Evolutionary conservation across 2,113 vertebrate species (phyloP).

Genomic region (Lampris megalopsis): DNA sequence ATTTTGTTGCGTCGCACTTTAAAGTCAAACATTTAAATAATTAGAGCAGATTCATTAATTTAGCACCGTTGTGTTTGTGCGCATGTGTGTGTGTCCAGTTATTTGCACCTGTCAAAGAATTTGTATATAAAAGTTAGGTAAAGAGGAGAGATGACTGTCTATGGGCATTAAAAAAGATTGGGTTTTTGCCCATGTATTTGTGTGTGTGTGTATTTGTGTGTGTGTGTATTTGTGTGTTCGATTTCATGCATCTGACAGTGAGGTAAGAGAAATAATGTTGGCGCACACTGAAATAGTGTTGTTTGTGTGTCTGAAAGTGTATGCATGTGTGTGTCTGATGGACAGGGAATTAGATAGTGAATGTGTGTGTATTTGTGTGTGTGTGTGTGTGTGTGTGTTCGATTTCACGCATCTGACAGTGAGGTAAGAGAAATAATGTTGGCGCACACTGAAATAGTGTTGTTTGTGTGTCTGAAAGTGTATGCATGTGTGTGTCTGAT

Average conservation of each 20-base stretch:
- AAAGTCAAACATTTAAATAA: no score
- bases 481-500: not conserved
- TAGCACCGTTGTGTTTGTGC: not conserved
- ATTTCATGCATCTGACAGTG: not conserved
- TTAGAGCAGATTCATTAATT: no score
- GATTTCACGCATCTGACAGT: not conserved
- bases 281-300: not conserved
- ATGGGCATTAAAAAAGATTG: not conserved
- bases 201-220: not conserved
- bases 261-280: not conserved
- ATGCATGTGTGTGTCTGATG: constrained; percentile 42
- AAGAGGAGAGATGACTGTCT: constrained; percentile 1
- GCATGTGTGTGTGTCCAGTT: not conserved
- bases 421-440: not conserved
- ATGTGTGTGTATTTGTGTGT: not conserved
- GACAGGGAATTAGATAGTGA: constrained; percentile 44
- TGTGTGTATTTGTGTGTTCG: not conserved
- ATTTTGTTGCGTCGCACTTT: no score
- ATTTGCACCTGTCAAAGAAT: not conserved
- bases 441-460: no score
- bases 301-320: constrained; percentile 4
- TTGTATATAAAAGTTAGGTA: not conserved
- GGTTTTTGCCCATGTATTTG: not conserved
- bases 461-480: not conserved
- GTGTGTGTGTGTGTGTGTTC: not conserved